Conservation (phyloP, 2,888 invertebrate species). For the Molorchus minor region DNA sequence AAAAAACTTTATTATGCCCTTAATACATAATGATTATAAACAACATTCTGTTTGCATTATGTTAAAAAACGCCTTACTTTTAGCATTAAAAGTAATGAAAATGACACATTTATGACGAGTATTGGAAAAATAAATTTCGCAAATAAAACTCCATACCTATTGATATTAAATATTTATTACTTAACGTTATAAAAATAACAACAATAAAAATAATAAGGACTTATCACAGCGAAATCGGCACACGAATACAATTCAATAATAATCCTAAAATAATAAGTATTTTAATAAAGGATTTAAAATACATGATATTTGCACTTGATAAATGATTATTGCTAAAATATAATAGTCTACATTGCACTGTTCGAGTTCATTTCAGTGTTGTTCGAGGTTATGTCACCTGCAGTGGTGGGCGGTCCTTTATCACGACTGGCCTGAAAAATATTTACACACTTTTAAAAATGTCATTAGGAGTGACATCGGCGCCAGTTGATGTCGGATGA, state of each 20-base stretch:
- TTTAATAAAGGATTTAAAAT: constrained; percentile 13
- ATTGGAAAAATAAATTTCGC: no score
- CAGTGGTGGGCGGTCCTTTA: constrained; percentile 20
- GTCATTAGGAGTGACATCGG: no score
- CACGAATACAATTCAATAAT: constrained; percentile 8
- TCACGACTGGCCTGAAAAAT: constrained; percentile 20
- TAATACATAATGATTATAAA: no score
- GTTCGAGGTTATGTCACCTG: constrained; percentile 13
- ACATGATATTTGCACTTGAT: constrained; percentile 24
- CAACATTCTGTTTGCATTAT: no score
- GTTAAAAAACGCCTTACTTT: no score
- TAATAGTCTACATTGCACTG: constrained; percentile 23
- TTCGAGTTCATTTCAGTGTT: constrained; percentile 6
- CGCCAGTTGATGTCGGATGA: neutral
- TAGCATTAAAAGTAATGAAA: no score
- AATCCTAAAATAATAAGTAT: constrained; percentile 10
- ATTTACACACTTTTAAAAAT: neutral
- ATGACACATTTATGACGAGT: no score
- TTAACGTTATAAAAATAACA: constrained; percentile 19
- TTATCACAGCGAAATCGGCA: constrained; percentile 26
- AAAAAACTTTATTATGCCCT: no score
- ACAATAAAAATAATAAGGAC: constrained; percentile 19
- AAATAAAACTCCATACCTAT: no score
- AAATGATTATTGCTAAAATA: constrained; percentile 12
- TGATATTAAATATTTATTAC: no score